A percentile compares a stretch with the other conserved stretches of the same genome.
Conservation (phyloP, 2,888 invertebrate species). For the Sinelater perroti region DNA sequence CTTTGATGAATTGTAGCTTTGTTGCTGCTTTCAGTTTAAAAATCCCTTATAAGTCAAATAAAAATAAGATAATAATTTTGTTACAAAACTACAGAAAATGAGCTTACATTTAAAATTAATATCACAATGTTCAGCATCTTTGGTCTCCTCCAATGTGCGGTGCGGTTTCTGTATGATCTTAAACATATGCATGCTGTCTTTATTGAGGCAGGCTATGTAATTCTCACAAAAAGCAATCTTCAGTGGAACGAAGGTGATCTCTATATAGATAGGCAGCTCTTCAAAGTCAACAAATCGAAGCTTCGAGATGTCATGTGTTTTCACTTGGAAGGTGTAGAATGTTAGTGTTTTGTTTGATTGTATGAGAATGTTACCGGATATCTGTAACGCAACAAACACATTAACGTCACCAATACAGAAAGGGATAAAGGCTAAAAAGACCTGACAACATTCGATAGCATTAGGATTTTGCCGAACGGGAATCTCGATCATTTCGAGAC, state of each 20-base stretch:
- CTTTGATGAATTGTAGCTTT: too few species aligned
- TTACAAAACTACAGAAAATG: not conserved
- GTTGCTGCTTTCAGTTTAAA: too few species aligned
- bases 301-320: conserved; percentile 73
- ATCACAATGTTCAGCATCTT: conserved; percentile 34
- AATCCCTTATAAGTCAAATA: too few species aligned
- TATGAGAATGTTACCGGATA: conserved; percentile 59
- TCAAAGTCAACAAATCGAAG: conserved; percentile 76
- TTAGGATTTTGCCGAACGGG: conserved; percentile 70
- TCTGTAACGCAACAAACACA: conserved; percentile 43
- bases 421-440: conserved; percentile 45
- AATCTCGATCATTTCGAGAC: conserved; percentile 78
- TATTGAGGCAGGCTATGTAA: conserved; percentile 71
- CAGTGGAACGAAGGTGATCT: conserved; percentile 69
- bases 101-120: conserved; percentile 51
- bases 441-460: conserved; percentile 71
- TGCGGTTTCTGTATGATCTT: conserved; percentile 56
- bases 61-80: conserved; percentile 1
- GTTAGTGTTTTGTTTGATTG: conserved; percentile 59
- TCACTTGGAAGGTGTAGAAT: conserved; percentile 70
- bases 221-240: conserved; percentile 73
- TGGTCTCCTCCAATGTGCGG: conserved; percentile 20
- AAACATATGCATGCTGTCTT: conserved; percentile 70
- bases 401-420: not conserved
- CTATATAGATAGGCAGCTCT: conserved; percentile 71